Evolutionary conservation across 2,888 invertebrate species (phyloP).

Genomic region (Cremastinae sp.): DNA sequence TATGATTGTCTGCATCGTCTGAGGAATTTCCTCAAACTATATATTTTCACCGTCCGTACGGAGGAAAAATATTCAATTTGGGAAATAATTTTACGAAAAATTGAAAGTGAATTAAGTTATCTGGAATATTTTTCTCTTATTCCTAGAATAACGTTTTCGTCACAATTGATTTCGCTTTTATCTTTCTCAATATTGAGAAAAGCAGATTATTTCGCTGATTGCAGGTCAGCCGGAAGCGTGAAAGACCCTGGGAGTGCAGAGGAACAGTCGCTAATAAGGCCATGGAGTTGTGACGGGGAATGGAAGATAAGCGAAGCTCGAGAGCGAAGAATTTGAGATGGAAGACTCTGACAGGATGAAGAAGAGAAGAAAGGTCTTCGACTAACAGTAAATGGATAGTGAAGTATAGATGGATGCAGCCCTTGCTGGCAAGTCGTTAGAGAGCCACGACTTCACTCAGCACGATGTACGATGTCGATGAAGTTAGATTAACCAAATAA

Average conservation of each 20-base stretch:
- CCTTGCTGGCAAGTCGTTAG: constrained; percentile 23
- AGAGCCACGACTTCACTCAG: constrained; percentile 29
- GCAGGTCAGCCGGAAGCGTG: constrained; percentile 44
- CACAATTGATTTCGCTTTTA: too few species aligned
- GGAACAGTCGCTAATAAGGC: constrained; percentile 41
- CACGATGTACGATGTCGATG: constrained; percentile 18
- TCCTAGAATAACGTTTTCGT: too few species aligned
- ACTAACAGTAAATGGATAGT: constrained; percentile 5
- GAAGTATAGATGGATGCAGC: constrained; percentile 12
- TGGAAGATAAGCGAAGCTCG: constrained; percentile 31
- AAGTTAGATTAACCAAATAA: constrained; percentile 15
- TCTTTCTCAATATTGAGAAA: too few species aligned
- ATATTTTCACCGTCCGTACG: too few species aligned
- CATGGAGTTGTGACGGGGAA: constrained; percentile 40
- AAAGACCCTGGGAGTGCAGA: constrained; percentile 38
- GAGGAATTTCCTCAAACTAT: too few species aligned
- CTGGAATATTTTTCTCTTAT: too few species aligned
- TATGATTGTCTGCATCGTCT: too few species aligned
- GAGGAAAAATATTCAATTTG: too few species aligned
- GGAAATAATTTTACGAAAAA: too few species aligned
- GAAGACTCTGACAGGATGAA: constrained; percentile 11
- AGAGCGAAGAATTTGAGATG: constrained; percentile 33
- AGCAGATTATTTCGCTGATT: constrained; percentile 22
- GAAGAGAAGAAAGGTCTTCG: constrained; percentile 14
- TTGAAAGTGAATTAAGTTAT: too few species aligned